Percentiles rank a stretch among this genome's conserved stretches.
Evolutionary conservation across 2,888 invertebrate genomes (phyloP).

Genomic region (Sphaerolaimus hirsutus): DNA sequence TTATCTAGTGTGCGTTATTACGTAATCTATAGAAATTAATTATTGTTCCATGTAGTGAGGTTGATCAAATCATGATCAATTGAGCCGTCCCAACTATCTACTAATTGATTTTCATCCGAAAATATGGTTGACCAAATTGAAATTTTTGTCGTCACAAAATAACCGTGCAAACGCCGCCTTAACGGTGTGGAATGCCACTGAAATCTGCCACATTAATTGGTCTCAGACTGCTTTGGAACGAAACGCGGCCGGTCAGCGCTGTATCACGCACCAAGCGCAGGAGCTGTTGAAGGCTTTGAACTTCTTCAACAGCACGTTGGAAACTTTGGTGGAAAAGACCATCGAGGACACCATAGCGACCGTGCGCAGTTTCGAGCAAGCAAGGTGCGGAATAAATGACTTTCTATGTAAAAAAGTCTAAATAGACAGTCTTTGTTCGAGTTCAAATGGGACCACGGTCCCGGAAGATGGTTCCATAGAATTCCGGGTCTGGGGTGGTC

Average conservation of each 20-base stretch:
- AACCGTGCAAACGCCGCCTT: too few species aligned
- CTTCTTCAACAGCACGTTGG: slow-evolving; percentile 81
- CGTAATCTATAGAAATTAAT: too few species aligned
- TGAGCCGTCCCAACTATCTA: too few species aligned
- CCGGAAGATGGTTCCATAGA: too few species aligned
- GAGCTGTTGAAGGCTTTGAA: slow-evolving; percentile 59
- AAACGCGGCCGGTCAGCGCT: slow-evolving; percentile 82
- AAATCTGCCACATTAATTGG: neutral
- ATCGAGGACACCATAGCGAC: slow-evolving; percentile 75
- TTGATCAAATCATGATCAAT: too few species aligned
- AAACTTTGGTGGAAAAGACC: slow-evolving; percentile 84
- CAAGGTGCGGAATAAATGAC: slow-evolving; percentile 37
- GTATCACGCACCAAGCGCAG: slow-evolving; percentile 74
- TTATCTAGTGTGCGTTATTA: too few species aligned
- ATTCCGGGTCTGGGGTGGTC: too few species aligned
- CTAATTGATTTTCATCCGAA: neutral
- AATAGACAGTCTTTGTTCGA: too few species aligned
- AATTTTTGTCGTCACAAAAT: neutral
- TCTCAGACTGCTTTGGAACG: slow-evolving; percentile 55
- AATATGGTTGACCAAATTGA: neutral
- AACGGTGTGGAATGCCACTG: too few species aligned
- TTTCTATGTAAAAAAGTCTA: neutral
- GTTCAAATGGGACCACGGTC: too few species aligned
- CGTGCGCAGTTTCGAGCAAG: slow-evolving; percentile 48
- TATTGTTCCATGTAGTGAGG: too few species aligned